Conservation (phyloP, 1,140 invertebrate genomes). For the Drosophila nannoptera region DNA sequence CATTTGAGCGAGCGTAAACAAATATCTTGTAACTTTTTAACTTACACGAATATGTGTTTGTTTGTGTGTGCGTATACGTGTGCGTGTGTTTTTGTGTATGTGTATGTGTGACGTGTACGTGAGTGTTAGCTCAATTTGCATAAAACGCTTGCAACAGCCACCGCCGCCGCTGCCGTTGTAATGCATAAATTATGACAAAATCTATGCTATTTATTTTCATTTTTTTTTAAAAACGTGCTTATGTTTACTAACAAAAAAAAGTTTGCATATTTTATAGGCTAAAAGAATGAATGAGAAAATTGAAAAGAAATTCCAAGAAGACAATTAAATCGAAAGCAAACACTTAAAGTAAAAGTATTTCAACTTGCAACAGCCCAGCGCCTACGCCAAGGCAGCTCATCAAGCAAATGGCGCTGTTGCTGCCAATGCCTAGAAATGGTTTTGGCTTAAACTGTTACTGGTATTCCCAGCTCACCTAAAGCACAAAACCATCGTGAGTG, state of each 20-base stretch:
- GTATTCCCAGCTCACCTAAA: slow-evolving; percentile 46
- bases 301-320: slow-evolving; percentile 28
- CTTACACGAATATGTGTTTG: slow-evolving; percentile 34
- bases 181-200: slow-evolving; percentile 51
- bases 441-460: slow-evolving; percentile 48
- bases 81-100: slow-evolving; percentile 23
- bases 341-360: background rate
- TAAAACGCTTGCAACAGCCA: slow-evolving; percentile 29
- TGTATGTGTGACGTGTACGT: slow-evolving; percentile 29
- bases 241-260: slow-evolving; percentile 36
- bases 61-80: slow-evolving; percentile 17
- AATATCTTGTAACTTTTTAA: slow-evolving; percentile 47
- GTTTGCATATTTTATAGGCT: slow-evolving; percentile 46
- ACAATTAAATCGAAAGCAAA: slow-evolving; percentile 21
- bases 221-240: slow-evolving; percentile 27
- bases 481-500: background rate
- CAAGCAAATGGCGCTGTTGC: slow-evolving; percentile 40
- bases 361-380: slow-evolving; percentile 10
- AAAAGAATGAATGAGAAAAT: slow-evolving; percentile 9
- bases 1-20: slow-evolving; percentile 40
- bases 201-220: slow-evolving; percentile 25
- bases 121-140: slow-evolving; percentile 39
- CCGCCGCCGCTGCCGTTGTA: slow-evolving; percentile 8
- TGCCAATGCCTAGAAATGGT: slow-evolving; percentile 49
- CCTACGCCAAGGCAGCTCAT: slow-evolving; percentile 13